Percentiles rank a stretch among this genome's conserved stretches.
Conservation (phyloP, 2,888 invertebrate genomes). For the Physocephala rufipes region DNA sequence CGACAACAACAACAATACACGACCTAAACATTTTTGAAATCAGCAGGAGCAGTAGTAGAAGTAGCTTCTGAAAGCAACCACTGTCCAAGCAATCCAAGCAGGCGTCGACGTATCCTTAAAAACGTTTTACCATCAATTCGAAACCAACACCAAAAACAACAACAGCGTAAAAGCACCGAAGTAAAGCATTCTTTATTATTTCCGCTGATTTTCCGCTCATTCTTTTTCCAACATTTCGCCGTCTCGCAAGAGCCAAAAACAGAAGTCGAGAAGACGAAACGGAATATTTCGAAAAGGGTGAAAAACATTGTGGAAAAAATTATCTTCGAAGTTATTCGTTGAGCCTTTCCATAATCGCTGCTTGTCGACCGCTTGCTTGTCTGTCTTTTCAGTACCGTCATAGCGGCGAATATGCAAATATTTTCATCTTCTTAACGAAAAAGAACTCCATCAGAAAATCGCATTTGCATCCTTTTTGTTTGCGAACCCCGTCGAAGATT, state of each 20-base stretch:
- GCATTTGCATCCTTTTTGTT: constrained; percentile 36
- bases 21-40: constrained; percentile 10
- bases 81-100: not conserved
- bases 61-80: constrained; percentile 10
- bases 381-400: too few species aligned
- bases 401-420: constrained; percentile 31
- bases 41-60: constrained; percentile 8
- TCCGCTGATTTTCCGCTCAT: constrained; percentile 35
- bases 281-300: too few species aligned
- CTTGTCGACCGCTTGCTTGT: too few species aligned
- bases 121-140: not conserved
- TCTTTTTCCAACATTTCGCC: too few species aligned
- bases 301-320: too few species aligned
- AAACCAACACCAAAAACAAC: constrained; percentile 8
- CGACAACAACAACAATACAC: constrained; percentile 3
- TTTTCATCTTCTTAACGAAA: constrained; percentile 35
- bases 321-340: too few species aligned
- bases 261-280: too few species aligned
- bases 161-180: constrained; percentile 6
- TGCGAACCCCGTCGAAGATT: constrained; percentile 14
- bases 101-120: not conserved
- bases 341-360: too few species aligned
- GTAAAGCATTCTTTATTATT: constrained; percentile 31
- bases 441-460: constrained; percentile 32
- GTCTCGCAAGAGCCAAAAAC: too few species aligned